These are phyloP conservation scores for Seladonia tumulorum DNA, from an alignment of 2,888 invertebrate genomes.

Conservation along the genomic window DNA sequence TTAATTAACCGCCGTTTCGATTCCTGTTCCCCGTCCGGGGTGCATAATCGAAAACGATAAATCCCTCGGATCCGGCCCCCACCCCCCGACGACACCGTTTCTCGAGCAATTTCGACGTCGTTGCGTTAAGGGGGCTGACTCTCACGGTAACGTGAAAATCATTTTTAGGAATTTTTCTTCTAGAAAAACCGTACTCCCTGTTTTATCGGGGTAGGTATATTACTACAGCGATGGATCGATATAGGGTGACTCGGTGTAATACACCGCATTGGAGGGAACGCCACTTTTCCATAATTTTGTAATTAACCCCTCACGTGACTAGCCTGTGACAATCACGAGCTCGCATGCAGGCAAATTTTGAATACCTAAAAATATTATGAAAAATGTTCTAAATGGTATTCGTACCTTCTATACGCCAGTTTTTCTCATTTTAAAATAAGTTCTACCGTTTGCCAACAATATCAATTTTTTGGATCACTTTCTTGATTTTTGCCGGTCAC, in stretches of 20 bases:
- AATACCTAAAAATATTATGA: no score
- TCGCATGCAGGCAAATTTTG: no score
- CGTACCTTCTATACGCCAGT: no score
- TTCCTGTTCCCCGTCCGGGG: conserved; percentile 21
- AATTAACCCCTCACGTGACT: background rate
- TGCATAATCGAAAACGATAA: conserved; percentile 66
- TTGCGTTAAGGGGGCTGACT: background rate
- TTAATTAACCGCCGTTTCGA: conserved; percentile 56
- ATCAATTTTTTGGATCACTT: no score
- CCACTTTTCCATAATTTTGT: background rate
- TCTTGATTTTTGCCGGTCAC: no score
- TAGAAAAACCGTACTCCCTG: background rate
- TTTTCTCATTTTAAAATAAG: no score
- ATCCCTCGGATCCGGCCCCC: conserved; percentile 37
- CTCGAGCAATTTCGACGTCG: conserved; percentile 17
- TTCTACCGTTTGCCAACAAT: no score
- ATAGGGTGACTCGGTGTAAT: no score
- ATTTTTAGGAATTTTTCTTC: background rate
- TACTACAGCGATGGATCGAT: no score
- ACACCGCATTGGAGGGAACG: no score
- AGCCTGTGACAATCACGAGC: no score
- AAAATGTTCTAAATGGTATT: no score
- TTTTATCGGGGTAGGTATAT: background rate
- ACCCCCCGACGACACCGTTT: background rate
- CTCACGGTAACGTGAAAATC: background rate